phyloP scores from a whole-genome alignment of 1,140 invertebrate genomes.

The Pogonomyrmex californicus region DNA sequence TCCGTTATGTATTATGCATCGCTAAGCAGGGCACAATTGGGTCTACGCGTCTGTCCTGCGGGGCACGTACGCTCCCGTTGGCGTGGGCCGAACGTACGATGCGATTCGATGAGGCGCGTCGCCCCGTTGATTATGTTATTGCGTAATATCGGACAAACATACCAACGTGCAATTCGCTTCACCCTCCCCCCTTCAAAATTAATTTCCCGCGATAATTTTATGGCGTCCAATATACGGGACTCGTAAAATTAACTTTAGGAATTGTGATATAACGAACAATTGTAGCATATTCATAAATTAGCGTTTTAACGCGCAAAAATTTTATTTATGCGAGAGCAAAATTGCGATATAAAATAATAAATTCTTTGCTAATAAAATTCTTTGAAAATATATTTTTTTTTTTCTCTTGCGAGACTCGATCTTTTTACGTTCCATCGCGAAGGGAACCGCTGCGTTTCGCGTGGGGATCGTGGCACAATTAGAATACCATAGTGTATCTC shows the following conservation, averaged over 20 bases:
- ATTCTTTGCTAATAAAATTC: too few relatives aligned
- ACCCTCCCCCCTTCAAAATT: neutral
- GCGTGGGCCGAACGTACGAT: slow-evolving; percentile 34
- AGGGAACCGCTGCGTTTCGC: slow-evolving; percentile 10
- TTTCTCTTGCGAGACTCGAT: neutral
- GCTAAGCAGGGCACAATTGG: slow-evolving; percentile 74
- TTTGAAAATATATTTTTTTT: too few relatives aligned
- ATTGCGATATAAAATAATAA: neutral
- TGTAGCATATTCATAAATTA: neutral
- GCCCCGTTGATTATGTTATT: slow-evolving; percentile 74
- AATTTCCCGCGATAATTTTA: neutral
- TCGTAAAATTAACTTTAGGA: slow-evolving; percentile 3
- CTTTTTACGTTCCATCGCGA: slow-evolving; percentile 17
- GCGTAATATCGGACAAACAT: slow-evolving; percentile 66
- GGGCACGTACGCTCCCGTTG: slow-evolving; percentile 39
- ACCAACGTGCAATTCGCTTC: slow-evolving; percentile 21
- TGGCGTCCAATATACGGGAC: neutral
- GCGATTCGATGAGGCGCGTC: slow-evolving; percentile 61
- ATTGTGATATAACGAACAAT: neutral
- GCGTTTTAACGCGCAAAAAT: neutral
- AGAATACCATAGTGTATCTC: slow-evolving; percentile 73
- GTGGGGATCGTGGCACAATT: slow-evolving; percentile 62
- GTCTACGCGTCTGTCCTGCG: slow-evolving; percentile 35
- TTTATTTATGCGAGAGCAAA: neutral
- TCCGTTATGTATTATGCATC: slow-evolving; percentile 77